These are phyloP conservation scores for Drosophila monieri DNA, from an alignment of 2,888 invertebrate species.

Conservation along the genomic window DNA sequence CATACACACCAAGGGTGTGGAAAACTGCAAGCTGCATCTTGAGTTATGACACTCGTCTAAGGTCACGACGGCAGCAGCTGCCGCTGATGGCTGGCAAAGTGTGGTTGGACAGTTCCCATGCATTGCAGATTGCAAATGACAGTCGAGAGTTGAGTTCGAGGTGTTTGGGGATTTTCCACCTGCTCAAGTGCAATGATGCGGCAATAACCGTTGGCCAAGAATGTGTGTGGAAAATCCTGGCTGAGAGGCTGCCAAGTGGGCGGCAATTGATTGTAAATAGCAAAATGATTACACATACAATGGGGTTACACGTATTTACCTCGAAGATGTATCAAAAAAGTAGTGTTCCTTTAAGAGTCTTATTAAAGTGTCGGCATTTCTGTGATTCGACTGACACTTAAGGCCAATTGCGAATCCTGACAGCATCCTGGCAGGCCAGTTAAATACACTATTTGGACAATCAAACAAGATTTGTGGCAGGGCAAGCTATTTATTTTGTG, in stretches of 20 bases:
- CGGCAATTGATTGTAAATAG: conserved; percentile 42
- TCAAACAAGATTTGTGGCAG: conserved; percentile 64
- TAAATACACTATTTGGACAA: conserved; percentile 65
- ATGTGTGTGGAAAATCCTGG: conserved; percentile 14
- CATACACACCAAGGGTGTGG: not conserved
- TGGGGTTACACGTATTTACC: conserved; percentile 9
- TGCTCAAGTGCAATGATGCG: conserved; percentile 47
- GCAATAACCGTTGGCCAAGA: conserved; percentile 48
- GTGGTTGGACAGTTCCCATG: conserved; percentile 57
- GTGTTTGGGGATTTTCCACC: conserved; percentile 46
- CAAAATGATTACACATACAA: conserved; percentile 35
- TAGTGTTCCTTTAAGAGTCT: not conserved
- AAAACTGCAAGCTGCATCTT: conserved; percentile 32
- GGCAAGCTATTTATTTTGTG: conserved; percentile 61
- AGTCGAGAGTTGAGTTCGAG: conserved; percentile 50
- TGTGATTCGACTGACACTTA: conserved; percentile 18
- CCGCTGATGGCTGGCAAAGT: conserved; percentile 35
- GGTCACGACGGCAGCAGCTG: conserved; percentile 30
- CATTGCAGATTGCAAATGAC: conserved; percentile 52
- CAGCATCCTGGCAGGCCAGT: conserved; percentile 11
- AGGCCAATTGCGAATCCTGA: conserved; percentile 5
- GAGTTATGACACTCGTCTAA: conserved; percentile 49
- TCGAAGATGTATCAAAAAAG: not conserved
- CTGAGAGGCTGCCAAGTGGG: conserved; percentile 24
- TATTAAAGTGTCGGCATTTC: conserved; percentile 20